Base-by-base conservation (phyloP, 2,797 vertebrate species). In the Ceryle rudis region DNA sequence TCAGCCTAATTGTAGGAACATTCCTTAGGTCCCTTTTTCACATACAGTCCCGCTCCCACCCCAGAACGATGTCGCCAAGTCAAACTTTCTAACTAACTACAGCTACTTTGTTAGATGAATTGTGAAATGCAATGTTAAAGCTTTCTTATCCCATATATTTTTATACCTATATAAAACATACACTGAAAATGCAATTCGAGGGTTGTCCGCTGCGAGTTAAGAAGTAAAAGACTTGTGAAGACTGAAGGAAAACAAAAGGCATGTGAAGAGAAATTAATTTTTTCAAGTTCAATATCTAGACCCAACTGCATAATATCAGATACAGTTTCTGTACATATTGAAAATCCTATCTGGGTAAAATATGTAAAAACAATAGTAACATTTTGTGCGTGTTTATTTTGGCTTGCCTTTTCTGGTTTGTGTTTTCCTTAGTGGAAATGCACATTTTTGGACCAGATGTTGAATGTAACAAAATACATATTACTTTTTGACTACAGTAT, bases 401-500 rank as follows among this genome's bases (percentile, higher is more conserved):
- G 95, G 89, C 82, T 73, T 92, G 54, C 7, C 25, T 46, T 74
- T 94, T 47, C 42, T 93, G 51, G 35, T 81, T 95, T 96, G 81
- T 93, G 57, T 88, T 96, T 97, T 93, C 74, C 81, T 87, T 81
- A 81, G 74, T 95, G 86, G 87, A 94, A 93, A 93, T 71, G 86
- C 74, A 90, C 67, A 89, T 93, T 97, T 87, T 93, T 95, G 78
- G 81, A 92, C 70, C 94, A 96, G 93, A 96, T 90, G 89, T 81
- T 84, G 83, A 91, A 77, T 42, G 81, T 62, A 96, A 97, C 93
- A 91, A 93, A 97, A 97, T 90, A 91, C 89, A 62, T 58, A 73
- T 80, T 89, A 87, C 35, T 69, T 90, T 96, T 77, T 78, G 83
- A 90, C 73, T 95, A 70, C 75, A 82, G 21, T 44, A 89, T 82